Evolutionary conservation across 1,140 invertebrate genomes (phyloP), one percentile per base, ranked within the genome.

Genomic region (Gonatopus flavifemur): DNA sequence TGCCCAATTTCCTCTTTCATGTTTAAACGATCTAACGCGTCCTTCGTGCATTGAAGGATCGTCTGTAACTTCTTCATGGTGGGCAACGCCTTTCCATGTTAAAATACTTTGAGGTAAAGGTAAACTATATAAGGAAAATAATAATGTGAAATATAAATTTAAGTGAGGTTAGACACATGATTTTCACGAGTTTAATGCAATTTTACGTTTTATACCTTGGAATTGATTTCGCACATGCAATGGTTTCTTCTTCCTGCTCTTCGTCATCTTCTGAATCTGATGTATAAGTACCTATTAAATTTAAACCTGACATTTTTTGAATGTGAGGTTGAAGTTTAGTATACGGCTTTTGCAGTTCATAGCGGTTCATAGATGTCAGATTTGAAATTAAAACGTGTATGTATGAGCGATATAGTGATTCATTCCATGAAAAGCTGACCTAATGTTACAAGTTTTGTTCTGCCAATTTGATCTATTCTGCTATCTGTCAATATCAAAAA

Each of bases 1-100:
- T n/a, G 86, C 83, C 89, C 89, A 92, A 67, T 90, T 89, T 38
- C 89, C 89, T 70, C 88, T 80, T 66, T 88, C 84, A 74, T 92
- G 89, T 54, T 87, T 82, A 75, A 90, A 91, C 24, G 80, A 79
- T 62, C 89, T 77, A 46, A 83, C 67, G 60, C 86, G 71, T 25
- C 88, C 88, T 32, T 81, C 74, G 64, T 91, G 87, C 44, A 81
- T 54, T 5, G 55, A 54, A 12, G 85, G 82, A 70, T 89, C 72
- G 65, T 88, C 84, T 37, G 60, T 33, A n/a, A 70, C 42, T 41
- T 69, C 58, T 41, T 66, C 62, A 28, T 70, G 55, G 58, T 70
- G 60, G 15, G 32, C 8, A 37, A 66, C 58, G 42, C 72, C 74
- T 65, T 67, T 58, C 64, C 61, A 69, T 5, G 51, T 44, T 47